Percentiles rank a stretch among this genome's conserved stretches.
phyloP scores from a whole-genome alignment of 2,797 vertebrate genomes.

The Anisognathus igniventris region DNA sequence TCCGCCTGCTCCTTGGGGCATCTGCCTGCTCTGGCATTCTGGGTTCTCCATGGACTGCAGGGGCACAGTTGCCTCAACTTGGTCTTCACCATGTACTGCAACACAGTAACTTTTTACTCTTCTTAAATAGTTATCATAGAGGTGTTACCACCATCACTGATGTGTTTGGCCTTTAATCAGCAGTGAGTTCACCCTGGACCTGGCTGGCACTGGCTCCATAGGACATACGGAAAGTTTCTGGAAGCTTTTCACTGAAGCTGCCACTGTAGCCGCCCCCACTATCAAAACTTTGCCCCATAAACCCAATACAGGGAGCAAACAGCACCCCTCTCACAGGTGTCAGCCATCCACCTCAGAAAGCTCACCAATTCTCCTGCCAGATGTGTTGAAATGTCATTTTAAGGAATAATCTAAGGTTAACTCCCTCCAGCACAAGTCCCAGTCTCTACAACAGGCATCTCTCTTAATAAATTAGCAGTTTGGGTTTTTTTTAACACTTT shows the following conservation, averaged over 20 bases:
- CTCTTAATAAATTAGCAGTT: not conserved
- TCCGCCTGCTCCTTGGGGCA: not conserved
- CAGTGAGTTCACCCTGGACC: not conserved
- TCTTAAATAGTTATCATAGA: not conserved
- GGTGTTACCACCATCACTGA: not conserved
- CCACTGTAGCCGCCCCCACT: not conserved
- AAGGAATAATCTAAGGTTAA: not conserved
- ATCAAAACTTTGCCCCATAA: not conserved
- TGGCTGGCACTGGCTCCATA: not conserved
- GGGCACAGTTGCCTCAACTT: not conserved
- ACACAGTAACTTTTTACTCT: not conserved
- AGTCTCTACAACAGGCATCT: not conserved
- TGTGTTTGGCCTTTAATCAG: not conserved
- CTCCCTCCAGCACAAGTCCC: not conserved
- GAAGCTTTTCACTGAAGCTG: not conserved
- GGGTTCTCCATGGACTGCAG: not conserved
- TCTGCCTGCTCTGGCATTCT: not conserved
- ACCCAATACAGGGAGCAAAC: not conserved
- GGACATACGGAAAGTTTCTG: not conserved
- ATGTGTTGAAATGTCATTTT: not conserved
- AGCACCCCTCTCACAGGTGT: not conserved
- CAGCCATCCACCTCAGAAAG: not conserved
- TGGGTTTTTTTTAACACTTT: not conserved
- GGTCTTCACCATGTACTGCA: not conserved
- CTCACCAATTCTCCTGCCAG: not conserved